Conservation (phyloP, 2,113 vertebrate species). For the Petrocephalus microphthalmus region DNA sequence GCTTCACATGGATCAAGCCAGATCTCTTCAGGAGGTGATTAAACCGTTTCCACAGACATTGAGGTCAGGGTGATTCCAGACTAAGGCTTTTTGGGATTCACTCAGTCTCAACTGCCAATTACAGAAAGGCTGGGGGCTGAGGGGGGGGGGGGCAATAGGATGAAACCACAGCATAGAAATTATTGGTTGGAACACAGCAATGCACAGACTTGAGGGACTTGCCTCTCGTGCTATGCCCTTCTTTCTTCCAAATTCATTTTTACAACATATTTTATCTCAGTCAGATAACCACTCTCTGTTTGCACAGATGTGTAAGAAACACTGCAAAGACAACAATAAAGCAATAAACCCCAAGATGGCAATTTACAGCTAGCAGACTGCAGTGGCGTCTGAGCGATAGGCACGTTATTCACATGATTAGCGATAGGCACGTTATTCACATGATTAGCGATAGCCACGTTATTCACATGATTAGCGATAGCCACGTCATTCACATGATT, state of each 20-base stretch:
- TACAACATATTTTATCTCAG: background rate
- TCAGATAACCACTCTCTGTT: background rate
- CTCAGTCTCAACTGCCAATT: conserved; percentile 7
- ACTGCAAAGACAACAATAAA: background rate
- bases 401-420: background rate
- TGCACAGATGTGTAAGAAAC: background rate
- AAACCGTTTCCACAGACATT: background rate
- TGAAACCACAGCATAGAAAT: background rate
- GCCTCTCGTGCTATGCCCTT: background rate
- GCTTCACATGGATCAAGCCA: background rate
- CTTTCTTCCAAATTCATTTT: no score
- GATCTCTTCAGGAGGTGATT: background rate
- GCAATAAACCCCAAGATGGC: no score
- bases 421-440: no score
- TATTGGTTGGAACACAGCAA: background rate
- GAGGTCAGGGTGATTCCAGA: background rate
- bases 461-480: no score
- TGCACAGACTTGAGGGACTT: background rate
- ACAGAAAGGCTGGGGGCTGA: background rate
- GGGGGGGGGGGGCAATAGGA: background rate
- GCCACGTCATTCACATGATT: no score
- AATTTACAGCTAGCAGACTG: background rate
- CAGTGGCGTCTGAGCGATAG: background rate
- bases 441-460: no score
- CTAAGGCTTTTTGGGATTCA: background rate